Evolutionary conservation across 2,113 vertebrate genomes (phyloP).

Genomic region (Nipponia nippon): DNA sequence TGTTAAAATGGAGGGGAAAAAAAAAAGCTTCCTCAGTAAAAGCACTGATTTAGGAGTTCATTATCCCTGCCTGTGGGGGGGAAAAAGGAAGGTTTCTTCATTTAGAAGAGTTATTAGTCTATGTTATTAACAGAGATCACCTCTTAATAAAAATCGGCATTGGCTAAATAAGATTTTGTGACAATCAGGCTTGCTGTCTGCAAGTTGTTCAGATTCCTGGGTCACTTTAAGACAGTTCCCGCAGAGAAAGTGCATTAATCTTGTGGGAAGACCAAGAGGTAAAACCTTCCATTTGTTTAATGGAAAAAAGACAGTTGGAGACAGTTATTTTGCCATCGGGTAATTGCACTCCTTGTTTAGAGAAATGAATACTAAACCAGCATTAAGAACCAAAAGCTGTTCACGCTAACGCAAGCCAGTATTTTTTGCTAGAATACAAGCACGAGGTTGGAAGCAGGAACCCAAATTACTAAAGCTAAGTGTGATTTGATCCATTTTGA

Average conservation of each 20-base stretch:
- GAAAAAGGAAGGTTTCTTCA: not conserved
- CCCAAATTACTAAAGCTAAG: not conserved
- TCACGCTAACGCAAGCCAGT: fast-evolving
- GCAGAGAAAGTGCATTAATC: conserved; percentile 61
- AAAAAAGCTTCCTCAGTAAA: not conserved
- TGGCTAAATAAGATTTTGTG: conserved; percentile 38
- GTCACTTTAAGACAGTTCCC: not conserved
- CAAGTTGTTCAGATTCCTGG: not conserved
- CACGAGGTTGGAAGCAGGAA: not conserved
- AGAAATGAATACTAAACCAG: conserved; percentile 10
- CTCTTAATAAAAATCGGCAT: conserved; percentile 36
- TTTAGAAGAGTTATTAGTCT: conserved; percentile 34
- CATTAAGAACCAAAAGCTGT: not conserved
- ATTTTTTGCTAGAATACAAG: conserved; percentile 15
- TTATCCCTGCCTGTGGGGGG: not conserved
- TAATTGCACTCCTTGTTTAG: conserved; percentile 46
- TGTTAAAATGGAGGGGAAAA: fast-evolving
- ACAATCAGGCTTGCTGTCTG: conserved; percentile 19
- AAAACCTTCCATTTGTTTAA: conserved; percentile 37
- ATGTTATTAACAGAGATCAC: conserved; percentile 25
- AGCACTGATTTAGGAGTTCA: conserved; percentile 31
- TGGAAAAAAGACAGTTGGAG: conserved; percentile 36
- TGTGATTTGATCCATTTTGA: not conserved
- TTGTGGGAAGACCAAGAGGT: conserved; percentile 20
- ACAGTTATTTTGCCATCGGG: conserved; percentile 13